phyloP scores from a whole-genome alignment of 1,140 invertebrate genomes.

The Musca vetustissima region DNA sequence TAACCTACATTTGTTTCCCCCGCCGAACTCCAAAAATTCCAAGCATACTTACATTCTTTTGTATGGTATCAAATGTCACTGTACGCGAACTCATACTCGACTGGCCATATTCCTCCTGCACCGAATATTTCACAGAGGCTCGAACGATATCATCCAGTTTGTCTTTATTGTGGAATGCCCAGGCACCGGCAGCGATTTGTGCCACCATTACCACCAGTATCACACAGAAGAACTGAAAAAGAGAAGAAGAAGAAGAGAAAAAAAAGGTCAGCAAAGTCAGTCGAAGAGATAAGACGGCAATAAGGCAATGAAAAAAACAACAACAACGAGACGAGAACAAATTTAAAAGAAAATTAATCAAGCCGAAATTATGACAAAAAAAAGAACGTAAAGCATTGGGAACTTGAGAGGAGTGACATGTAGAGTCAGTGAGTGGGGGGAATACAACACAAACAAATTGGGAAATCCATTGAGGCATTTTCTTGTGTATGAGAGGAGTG shows the following conservation, averaged over 20 bases:
- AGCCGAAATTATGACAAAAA: too few species aligned
- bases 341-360: conserved; percentile 1
- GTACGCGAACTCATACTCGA: conserved; percentile 63
- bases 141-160: conserved; percentile 66
- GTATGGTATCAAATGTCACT: conserved; percentile 70
- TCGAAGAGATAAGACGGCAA: not conserved
- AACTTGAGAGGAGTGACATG: too few species aligned
- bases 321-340: not conserved
- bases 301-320: conserved; percentile 1
- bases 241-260: conserved; percentile 34
- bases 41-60: conserved; percentile 60
- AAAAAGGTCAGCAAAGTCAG: conserved; percentile 3
- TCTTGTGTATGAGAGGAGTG: too few species aligned
- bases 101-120: conserved; percentile 70
- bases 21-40: too few species aligned
- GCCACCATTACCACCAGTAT: conserved; percentile 77
- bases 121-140: conserved; percentile 64
- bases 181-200: conserved; percentile 72
- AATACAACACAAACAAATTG: too few species aligned
- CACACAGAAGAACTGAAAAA: conserved; percentile 70
- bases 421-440: too few species aligned
- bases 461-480: too few species aligned
- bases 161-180: conserved; percentile 70
- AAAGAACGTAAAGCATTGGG: too few species aligned
- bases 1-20: too few species aligned